Evolutionary conservation across 2,888 invertebrate species (phyloP).

Genomic region (Alviniconcha strummeri): DNA sequence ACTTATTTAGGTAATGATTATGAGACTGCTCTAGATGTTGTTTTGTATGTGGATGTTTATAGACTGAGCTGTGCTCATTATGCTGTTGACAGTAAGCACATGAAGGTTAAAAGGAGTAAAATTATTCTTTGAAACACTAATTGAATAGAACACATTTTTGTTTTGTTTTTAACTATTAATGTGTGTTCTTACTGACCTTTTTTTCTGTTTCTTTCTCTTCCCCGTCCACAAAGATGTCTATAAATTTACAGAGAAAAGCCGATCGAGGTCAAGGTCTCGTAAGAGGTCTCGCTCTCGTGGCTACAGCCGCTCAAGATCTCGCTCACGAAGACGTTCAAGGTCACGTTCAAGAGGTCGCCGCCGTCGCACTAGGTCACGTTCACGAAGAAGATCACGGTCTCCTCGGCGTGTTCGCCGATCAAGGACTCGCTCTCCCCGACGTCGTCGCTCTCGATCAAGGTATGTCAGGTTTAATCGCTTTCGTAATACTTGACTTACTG

Average conservation of each 20-base stretch:
- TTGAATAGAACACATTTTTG: no score
- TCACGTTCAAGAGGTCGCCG: constrained; percentile 55
- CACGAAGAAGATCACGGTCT: constrained; percentile 68
- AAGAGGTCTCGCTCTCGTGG: constrained; percentile 48
- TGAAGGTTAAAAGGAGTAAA: no score
- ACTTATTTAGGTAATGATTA: no score
- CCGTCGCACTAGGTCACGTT: constrained; percentile 47
- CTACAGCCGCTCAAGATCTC: constrained; percentile 50
- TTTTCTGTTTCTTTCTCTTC: neutral
- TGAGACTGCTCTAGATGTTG: no score
- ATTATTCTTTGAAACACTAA: no score
- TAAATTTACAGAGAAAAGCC: constrained; percentile 73
- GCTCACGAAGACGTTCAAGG: constrained; percentile 58
- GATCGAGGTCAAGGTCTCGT: constrained; percentile 49
- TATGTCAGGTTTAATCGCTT: constrained; percentile 12
- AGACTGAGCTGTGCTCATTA: no score
- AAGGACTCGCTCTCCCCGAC: constrained; percentile 43
- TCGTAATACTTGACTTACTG: neutral
- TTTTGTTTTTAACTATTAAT: no score
- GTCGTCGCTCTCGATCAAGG: constrained; percentile 64
- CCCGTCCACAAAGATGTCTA: neutral
- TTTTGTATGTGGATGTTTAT: no score
- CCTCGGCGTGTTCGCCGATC: constrained; percentile 75
- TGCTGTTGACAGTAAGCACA: no score
- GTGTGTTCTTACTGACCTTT: no score